Evolutionary conservation across 2,888 invertebrate species (phyloP).

Genomic region (Abscondita cerata): DNA sequence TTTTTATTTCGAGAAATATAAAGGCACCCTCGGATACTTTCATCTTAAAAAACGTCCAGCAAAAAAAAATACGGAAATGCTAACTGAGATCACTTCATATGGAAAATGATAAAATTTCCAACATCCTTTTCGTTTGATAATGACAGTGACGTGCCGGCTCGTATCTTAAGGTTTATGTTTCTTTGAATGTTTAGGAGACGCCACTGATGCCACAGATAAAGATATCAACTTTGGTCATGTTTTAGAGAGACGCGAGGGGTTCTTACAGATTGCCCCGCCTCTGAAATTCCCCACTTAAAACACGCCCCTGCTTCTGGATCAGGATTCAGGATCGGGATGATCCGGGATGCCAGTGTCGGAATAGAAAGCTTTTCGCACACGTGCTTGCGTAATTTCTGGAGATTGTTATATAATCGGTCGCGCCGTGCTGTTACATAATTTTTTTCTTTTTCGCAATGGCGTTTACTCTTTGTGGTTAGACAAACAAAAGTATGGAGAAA

Average conservation of each 20-base stretch:
- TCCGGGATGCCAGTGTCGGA: conserved; percentile 44
- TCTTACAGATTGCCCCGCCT: conserved; percentile 67
- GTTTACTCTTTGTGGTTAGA: conserved; percentile 5
- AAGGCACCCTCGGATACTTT: neutral
- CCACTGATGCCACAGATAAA: conserved; percentile 39
- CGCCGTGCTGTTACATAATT: neutral
- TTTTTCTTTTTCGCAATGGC: conserved; percentile 3
- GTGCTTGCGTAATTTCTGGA: conserved; percentile 19
- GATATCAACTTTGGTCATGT: conserved; percentile 22
- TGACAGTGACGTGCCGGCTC: conserved; percentile 11
- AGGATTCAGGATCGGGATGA: conserved; percentile 45
- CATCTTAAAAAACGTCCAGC: neutral
- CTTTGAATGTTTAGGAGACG: conserved; percentile 5
- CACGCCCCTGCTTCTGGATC: conserved; percentile 55
- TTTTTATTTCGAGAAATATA: conserved; percentile 5
- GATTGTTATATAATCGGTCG: conserved; percentile 12
- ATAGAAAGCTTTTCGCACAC: conserved; percentile 36
- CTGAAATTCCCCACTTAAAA: conserved; percentile 62
- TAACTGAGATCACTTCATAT: conserved; percentile 9
- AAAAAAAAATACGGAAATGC: conserved; percentile 9
- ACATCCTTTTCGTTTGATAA: conserved; percentile 21
- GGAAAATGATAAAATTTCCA: conserved; percentile 16
- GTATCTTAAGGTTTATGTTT: neutral
- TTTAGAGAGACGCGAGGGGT: conserved; percentile 59
- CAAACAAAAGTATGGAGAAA: conserved; percentile 11